Evolutionary conservation across 2,113 vertebrate species (phyloP), one percentile per base, ranked within the genome.

Genomic region (Boleophthalmus pectinirostris): DNA sequence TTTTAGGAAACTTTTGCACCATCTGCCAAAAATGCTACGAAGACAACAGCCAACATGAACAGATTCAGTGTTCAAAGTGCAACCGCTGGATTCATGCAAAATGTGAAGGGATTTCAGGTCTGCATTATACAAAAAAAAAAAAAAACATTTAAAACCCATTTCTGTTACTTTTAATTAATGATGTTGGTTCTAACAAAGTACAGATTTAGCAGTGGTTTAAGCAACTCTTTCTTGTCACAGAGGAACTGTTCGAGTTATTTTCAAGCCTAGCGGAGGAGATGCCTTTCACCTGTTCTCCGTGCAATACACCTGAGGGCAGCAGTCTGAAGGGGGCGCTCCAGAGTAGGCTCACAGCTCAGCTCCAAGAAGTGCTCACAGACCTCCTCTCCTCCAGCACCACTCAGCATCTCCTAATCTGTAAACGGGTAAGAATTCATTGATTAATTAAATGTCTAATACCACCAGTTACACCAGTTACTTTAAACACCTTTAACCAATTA

Each of bases 71-170:
- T 46, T 93, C 91, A 0, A 85, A 88, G 72, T 97, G 96, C 72
- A 93, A 91, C 72, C 95, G 95, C 85, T 96, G 95, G 95, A 95
- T 97, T 38, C 96, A 97, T n/a, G 91, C 95, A 72, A 93, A 91
- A 78, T 97, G 96, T 68, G 96, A 96, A 88, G 95, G 94, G 16
- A 91, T 96, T 69, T 95, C 95, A 5, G 95, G 96, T 96, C 60
- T 85, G 90, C 69, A 56, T 10, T 45, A 0, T 14, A 16, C 64
- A 47, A 21, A n/a, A n/a, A n/a, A n/a, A n/a, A n/a, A n/a, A n/a
- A n/a, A n/a, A 21, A 24, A 2, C 13, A 24, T 57, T 57, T 14
- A 43, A 43, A 43, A 43, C 8, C 38, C 38, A 10, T 43, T 43
- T 43, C 1, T 10, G 0, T 9, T 1, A 10, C 7, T 43, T 38